Evolutionary conservation across 1,140 invertebrate genomes (phyloP).

Genomic region (Spodoptera frugiperda): DNA sequence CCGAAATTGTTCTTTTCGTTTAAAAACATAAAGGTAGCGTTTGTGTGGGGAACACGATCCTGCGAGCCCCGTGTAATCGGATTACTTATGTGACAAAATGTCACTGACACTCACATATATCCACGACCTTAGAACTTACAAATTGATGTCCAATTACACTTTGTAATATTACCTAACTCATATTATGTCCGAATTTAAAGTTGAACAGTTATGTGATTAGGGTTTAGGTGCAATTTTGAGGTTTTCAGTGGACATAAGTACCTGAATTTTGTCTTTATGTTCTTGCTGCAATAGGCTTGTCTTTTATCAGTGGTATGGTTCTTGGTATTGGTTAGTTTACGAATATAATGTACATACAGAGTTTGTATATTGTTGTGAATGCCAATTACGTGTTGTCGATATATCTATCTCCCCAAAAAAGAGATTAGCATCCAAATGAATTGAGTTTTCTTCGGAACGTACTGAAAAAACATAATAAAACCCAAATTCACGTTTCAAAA

Average conservation of each 20-base stretch:
- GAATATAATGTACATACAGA: too few relatives aligned
- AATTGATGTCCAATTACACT: slow-evolving; percentile 65
- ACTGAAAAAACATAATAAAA: slow-evolving; percentile 4
- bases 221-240: too few relatives aligned
- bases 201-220: too few relatives aligned
- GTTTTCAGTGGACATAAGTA: too few relatives aligned
- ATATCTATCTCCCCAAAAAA: too few relatives aligned
- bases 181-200: too few relatives aligned
- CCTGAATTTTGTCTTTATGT: too few relatives aligned
- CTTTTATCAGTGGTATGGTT: too few relatives aligned
- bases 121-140: slow-evolving; percentile 60
- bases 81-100: slow-evolving; percentile 75
- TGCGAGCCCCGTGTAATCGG: slow-evolving; percentile 63
- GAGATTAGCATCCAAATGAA: not conserved
- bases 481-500: slow-evolving; percentile 19
- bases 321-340: too few relatives aligned
- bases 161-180: slow-evolving; percentile 33
- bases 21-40: slow-evolving; percentile 14
- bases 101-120: slow-evolving; percentile 53
- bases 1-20: slow-evolving; percentile 28
- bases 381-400: too few relatives aligned
- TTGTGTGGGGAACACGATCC: slow-evolving; percentile 54
- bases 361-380: too few relatives aligned
- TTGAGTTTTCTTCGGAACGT: not conserved
- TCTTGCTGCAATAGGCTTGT: too few relatives aligned